Evolutionary conservation across 2,113 vertebrate genomes (phyloP).

Genomic region (Zootoca vivipara): DNA sequence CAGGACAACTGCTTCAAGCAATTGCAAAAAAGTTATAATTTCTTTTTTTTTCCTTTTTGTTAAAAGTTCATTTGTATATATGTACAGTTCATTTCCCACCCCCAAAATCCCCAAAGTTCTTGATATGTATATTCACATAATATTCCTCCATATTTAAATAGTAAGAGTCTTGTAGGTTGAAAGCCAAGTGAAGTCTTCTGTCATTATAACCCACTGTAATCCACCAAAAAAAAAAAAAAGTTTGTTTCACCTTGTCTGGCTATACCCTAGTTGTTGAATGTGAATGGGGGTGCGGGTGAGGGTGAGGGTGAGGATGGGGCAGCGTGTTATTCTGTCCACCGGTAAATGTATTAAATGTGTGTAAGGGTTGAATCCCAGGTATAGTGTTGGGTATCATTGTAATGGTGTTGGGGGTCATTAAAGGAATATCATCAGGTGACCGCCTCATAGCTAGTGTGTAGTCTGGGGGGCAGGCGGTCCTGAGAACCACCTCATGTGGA

Average conservation of each 20-base stretch:
- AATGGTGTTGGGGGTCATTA: slow-evolving; percentile 87
- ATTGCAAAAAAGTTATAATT: slow-evolving; percentile 71
- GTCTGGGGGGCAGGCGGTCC: slow-evolving; percentile 98
- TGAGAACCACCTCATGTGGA: slow-evolving; percentile 94
- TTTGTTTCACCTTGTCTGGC: slow-evolving; percentile 85
- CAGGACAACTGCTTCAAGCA: slow-evolving; percentile 83
- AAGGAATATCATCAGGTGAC: slow-evolving; percentile 96
- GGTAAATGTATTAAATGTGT: slow-evolving; percentile 95
- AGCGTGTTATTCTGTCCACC: slow-evolving; percentile 98
- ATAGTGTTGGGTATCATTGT: slow-evolving; percentile 91
- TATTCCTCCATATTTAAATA: slow-evolving; percentile 86
- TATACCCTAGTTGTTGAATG: slow-evolving; percentile 99
- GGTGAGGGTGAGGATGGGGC: slow-evolving; percentile 80
- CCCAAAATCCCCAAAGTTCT: slow-evolving; percentile 80
- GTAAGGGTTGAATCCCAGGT: slow-evolving; percentile 93
- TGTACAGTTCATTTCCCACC: slow-evolving; percentile 79
- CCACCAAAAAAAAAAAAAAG: slow-evolving; percentile 82
- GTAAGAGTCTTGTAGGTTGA: slow-evolving; percentile 81
- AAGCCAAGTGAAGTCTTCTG: slow-evolving; percentile 82
- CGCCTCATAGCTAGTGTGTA: slow-evolving; percentile 98
- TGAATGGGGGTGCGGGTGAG: slow-evolving; percentile 95
- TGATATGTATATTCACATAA: slow-evolving; percentile 88
- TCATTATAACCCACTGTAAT: slow-evolving; percentile 78
- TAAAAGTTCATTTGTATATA: slow-evolving; percentile 80
- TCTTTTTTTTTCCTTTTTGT: background rate